phyloP scores from a whole-genome alignment of 2,888 invertebrate species.

The Chalcis sispes region DNA sequence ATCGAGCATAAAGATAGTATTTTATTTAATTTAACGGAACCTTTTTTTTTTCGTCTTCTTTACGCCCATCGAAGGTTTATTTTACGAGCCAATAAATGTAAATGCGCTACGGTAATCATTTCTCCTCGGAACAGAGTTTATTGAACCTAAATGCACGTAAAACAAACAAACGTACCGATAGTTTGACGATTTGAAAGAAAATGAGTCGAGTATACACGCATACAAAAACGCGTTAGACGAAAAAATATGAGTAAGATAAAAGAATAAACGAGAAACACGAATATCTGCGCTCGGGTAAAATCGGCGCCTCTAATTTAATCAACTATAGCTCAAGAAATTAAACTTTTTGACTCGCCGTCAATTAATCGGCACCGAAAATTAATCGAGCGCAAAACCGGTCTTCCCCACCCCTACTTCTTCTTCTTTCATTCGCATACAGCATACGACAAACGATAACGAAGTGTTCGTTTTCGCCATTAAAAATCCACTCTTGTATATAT shows the following conservation, averaged over 20 bases:
- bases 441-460: no score
- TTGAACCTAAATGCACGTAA: neutral
- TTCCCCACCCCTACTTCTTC: neutral
- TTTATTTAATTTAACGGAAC: constrained; percentile 10
- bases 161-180: neutral
- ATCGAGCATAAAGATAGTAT: neutral
- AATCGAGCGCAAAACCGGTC: constrained; percentile 49
- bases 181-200: neutral
- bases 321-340: constrained; percentile 55
- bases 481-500: constrained; percentile 3
- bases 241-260: neutral
- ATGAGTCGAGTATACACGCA: neutral
- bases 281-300: neutral
- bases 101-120: neutral
- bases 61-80: neutral
- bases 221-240: neutral
- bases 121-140: neutral
- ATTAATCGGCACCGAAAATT: constrained; percentile 42
- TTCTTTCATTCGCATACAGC: no score
- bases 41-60: no score
- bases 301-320: constrained; percentile 40
- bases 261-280: neutral
- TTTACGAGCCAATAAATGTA: constrained; percentile 11
- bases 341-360: constrained; percentile 49
- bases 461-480: constrained; percentile 19